Evolutionary conservation across 2,888 invertebrate species (phyloP).

Genomic region (Selenia dentaria): DNA sequence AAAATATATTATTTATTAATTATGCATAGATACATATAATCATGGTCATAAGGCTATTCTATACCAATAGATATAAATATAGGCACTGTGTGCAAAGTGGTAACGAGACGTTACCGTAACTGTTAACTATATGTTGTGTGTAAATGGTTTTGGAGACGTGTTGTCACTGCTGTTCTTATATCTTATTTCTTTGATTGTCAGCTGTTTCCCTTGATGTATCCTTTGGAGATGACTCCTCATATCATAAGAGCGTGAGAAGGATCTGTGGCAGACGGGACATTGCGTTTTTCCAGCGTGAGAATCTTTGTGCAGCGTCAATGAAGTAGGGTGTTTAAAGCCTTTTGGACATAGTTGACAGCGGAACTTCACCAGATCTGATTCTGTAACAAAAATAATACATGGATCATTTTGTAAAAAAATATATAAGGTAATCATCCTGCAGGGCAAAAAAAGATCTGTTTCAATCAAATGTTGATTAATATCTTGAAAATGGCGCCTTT

Average conservation of each 20-base stretch:
- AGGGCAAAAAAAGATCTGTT: too few relatives aligned
- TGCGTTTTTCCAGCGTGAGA: constrained; percentile 86
- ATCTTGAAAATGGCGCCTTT: too few relatives aligned
- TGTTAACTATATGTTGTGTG: constrained; percentile 66
- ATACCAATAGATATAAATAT: constrained; percentile 36
- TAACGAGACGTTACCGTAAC: constrained; percentile 43
- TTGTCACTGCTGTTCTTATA: constrained; percentile 72
- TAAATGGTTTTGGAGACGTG: constrained; percentile 68
- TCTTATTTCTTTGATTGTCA: constrained; percentile 79
- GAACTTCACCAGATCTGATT: constrained; percentile 84
- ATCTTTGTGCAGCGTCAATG: constrained; percentile 85
- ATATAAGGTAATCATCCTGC: too few relatives aligned
- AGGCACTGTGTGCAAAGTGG: constrained; percentile 54
- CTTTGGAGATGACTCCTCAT: constrained; percentile 85
- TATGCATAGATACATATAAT: background rate
- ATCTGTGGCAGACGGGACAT: constrained; percentile 85
- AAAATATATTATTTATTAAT: constrained; percentile 34
- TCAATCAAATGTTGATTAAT: too few relatives aligned
- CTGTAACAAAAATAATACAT: constrained; percentile 56
- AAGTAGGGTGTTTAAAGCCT: constrained; percentile 86
- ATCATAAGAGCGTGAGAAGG: constrained; percentile 86
- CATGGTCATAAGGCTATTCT: constrained; percentile 11
- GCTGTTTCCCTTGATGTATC: constrained; percentile 84
- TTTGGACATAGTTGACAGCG: constrained; percentile 86
- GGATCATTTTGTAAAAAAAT: background rate